Conservation (phyloP, 1,140 invertebrate species). For the Ceratosolen fusciceps region DNA sequence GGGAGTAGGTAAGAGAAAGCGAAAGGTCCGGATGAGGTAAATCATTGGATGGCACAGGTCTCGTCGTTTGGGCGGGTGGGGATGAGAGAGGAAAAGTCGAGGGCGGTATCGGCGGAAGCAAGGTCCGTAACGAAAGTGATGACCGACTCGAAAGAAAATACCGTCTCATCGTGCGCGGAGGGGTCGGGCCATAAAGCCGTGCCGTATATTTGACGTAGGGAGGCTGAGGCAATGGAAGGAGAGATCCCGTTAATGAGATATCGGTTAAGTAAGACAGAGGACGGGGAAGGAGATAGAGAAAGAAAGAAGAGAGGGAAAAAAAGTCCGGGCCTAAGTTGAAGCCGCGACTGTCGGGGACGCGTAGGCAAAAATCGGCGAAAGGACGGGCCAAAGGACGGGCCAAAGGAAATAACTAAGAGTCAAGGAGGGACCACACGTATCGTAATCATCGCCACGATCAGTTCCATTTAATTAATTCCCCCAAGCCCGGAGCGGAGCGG, state of each 20-base stretch:
- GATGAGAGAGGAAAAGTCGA: not conserved
- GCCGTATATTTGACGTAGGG: not conserved
- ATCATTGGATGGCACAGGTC: not conserved
- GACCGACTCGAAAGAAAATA: not conserved
- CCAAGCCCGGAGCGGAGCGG: not conserved
- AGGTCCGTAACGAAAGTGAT: not conserved
- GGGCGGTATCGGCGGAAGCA: not conserved
- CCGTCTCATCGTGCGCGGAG: not conserved
- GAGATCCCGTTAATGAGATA: not conserved
- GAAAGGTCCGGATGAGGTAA: slow-evolving; percentile 15
- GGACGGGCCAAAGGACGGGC: not conserved
- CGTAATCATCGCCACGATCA: slow-evolving; percentile 35
- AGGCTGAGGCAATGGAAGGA: no score
- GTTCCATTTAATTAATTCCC: slow-evolving; percentile 38
- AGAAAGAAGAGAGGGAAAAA: not conserved
- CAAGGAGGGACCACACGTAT: slow-evolving; percentile 31
- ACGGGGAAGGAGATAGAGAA: no score
- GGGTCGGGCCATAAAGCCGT: not conserved
- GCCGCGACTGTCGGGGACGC: not conserved
- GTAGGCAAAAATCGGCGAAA: slow-evolving; percentile 4
- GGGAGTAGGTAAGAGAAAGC: no score
- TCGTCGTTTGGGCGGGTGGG: not conserved
- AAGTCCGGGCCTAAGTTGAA: not conserved
- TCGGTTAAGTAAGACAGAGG: no score
- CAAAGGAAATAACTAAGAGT: slow-evolving; percentile 8